Percentiles rank a stretch among this genome's conserved stretches.
phyloP scores from a whole-genome alignment of 2,113 vertebrate genomes.

The Apistogramma diplotaenia region DNA sequence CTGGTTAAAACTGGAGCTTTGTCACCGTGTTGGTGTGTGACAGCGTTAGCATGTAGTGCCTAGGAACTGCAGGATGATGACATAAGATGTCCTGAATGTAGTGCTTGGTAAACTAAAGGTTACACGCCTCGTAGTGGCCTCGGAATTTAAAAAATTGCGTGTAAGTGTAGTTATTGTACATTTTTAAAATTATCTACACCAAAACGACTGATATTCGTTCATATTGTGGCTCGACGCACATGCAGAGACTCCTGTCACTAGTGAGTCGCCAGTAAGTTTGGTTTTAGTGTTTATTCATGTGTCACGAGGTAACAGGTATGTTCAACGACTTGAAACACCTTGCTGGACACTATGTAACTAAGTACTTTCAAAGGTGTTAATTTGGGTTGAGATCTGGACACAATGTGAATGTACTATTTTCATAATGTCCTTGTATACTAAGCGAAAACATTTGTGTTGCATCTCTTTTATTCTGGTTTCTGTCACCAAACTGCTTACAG shows the following conservation, averaged over 20 bases:
- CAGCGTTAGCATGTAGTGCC: neutral
- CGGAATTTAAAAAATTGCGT: neutral
- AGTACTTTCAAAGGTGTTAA: neutral
- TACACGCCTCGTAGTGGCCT: neutral
- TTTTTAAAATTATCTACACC: too few relatives aligned
- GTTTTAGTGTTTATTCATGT: neutral
- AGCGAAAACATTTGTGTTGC: neutral
- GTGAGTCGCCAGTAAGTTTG: neutral
- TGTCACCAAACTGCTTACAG: neutral
- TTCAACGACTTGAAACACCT: neutral
- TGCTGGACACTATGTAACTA: neutral
- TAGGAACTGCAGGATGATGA: constrained; percentile 13
- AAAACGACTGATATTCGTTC: neutral
- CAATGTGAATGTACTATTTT: neutral
- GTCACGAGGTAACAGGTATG: neutral
- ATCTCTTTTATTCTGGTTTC: neutral
- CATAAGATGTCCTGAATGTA: neutral
- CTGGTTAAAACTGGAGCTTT: fast-evolving
- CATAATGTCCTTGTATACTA: neutral
- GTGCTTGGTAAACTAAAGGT: neutral
- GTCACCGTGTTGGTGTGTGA: neutral
- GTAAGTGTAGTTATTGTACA: too few relatives aligned
- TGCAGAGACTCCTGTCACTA: neutral
- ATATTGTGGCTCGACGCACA: neutral
- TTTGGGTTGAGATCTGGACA: neutral